Base-by-base conservation (phyloP, 2,888 invertebrate species). In the Hyppa rectilinea region DNA sequence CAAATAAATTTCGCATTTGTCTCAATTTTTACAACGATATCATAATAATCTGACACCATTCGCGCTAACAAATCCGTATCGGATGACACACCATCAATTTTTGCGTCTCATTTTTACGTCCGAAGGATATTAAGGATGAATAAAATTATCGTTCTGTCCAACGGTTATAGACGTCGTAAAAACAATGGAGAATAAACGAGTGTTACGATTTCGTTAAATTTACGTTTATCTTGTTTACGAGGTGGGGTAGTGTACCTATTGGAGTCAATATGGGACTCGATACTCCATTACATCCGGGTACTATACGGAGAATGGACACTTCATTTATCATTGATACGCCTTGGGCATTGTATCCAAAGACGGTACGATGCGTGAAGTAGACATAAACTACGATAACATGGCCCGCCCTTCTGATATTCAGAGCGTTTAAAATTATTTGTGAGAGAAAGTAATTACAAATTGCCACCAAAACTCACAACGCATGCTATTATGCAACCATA, bases 101-200 rank as follows among this genome's bases (percentile, higher is more conserved):
- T 58, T 38, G 34, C 67, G 72, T 59, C 62, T 53, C 63, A 68
- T 68, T 85, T 85, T 83, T 74, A 78, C 63, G 78, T 72, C 66
- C 23, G 55, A 53, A 55, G 53, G 66, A 76, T 82, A 85, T 85
- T 82, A 84, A 85, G 43, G 81, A 77, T 71, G 85, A 85, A 85
- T 84, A 78, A 85, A 80, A 84, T 84, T 81, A 85, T 82, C 83
- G 69, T 83, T 75, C 55, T 58, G 70, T 64, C 60, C 56, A 43
- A 56, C 68, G 49, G 80, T 84, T 71, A 82, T 80, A n/a, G 69
- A 49, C 40, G 58, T 80, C 85, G 58, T 83, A 75, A 85, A 83
- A 62, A 75, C 70, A 73, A 83, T 69, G 76, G 69, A 58, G 67
- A 58, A 70, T 76, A 77, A 80, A 71, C 55, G 80, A 82, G 59